phyloP scores from a whole-genome alignment of 1,140 invertebrate genomes.

The Caligus rogercresseyi region DNA sequence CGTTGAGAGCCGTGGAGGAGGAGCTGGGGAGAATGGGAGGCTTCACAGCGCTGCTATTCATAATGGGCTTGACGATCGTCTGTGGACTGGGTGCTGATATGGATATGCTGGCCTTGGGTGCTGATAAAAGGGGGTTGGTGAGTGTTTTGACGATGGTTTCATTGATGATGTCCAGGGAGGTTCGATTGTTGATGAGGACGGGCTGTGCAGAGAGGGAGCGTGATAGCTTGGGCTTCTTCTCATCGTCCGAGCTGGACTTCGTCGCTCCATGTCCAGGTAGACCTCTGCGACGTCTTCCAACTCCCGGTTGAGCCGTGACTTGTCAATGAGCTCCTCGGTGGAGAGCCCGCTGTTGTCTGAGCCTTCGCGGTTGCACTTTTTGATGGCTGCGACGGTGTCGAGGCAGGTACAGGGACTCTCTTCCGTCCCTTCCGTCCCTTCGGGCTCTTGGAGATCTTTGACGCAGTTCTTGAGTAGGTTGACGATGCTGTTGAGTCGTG shows the following conservation, averaged over 20 bases:
- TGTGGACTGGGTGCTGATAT: not conserved
- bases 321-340: not conserved
- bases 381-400: not conserved
- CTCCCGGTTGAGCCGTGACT: not conserved
- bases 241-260: slow-evolving; percentile 12
- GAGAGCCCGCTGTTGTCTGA: not conserved
- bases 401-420: not conserved
- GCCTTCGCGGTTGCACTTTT: not conserved
- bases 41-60: not conserved
- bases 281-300: not conserved
- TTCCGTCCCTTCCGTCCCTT: not conserved
- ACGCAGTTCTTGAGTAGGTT: not conserved
- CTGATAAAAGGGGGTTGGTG: not conserved
- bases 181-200: not conserved
- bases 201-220: not conserved
- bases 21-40: not conserved
- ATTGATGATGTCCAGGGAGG: not conserved
- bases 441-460: not conserved
- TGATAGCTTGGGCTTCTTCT: not conserved
- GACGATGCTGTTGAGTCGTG: not conserved
- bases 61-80: not conserved
- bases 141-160: not conserved
- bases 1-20: not conserved
- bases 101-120: not conserved
- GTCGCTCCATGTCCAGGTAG: not conserved